Evolutionary conservation across 2,113 vertebrate species (phyloP).

Genomic region (Loxodonta africana): DNA sequence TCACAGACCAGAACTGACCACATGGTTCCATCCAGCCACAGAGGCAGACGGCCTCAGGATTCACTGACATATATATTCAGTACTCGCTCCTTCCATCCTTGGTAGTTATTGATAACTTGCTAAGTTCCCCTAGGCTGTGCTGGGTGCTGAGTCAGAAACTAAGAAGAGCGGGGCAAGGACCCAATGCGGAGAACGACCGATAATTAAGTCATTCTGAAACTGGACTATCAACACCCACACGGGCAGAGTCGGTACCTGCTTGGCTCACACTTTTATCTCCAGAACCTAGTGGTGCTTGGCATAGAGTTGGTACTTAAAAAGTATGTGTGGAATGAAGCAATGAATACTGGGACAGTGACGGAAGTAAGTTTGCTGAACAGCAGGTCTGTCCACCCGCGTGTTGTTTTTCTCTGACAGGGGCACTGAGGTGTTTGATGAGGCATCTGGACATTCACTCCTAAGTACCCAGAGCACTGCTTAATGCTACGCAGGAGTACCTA

Average conservation of each 20-base stretch:
- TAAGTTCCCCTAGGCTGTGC: neutral
- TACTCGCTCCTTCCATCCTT: neutral
- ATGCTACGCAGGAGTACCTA: fast-evolving
- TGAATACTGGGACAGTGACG: fast-evolving
- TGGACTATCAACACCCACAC: fast-evolving
- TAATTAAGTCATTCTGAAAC: fast-evolving
- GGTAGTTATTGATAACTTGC: neutral
- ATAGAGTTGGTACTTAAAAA: fast-evolving
- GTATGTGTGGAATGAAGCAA: fast-evolving
- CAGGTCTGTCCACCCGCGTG: fast-evolving
- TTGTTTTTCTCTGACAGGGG: fast-evolving
- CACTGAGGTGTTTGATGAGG: fast-evolving
- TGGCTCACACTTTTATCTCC: neutral
- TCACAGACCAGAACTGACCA: neutral
- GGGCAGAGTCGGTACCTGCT: fast-evolving
- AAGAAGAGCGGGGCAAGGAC: fast-evolving
- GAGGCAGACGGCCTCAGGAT: fast-evolving
- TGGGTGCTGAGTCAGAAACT: neutral
- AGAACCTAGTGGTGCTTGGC: fast-evolving
- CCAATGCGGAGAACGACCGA: fast-evolving
- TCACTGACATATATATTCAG: fast-evolving
- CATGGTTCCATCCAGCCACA: neutral
- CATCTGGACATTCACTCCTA: fast-evolving
- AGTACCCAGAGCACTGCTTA: fast-evolving
- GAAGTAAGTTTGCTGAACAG: fast-evolving